phyloP scores from a whole-genome alignment of 2,888 invertebrate genomes.

The Tachina grossa region DNA sequence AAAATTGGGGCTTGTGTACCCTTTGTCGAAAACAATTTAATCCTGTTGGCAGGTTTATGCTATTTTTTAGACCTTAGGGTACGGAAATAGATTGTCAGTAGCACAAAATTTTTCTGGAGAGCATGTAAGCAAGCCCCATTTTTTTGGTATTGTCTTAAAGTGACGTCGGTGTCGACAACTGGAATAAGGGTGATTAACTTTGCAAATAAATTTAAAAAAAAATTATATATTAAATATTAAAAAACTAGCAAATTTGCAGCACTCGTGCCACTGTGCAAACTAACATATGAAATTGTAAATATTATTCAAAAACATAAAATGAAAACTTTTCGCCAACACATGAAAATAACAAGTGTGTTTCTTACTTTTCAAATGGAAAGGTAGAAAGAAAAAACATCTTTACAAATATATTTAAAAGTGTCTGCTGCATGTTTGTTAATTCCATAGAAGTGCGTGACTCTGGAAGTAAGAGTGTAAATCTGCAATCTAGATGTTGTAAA shows the following conservation, averaged over 20 bases:
- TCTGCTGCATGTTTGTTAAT: slow-evolving; percentile 16
- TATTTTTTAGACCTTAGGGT: too few relatives aligned
- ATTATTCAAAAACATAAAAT: slow-evolving; percentile 24
- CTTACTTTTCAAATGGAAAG: not conserved
- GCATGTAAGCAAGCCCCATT: too few relatives aligned
- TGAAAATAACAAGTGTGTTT: slow-evolving; percentile 22
- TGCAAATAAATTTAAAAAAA: too few relatives aligned
- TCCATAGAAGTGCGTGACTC: slow-evolving; percentile 28
- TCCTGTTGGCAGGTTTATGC: too few relatives aligned
- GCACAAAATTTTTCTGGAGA: too few relatives aligned
- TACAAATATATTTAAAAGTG: slow-evolving; percentile 8
- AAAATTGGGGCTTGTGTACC: too few relatives aligned
- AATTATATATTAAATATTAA: not conserved
- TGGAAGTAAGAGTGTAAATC: slow-evolving; percentile 18
- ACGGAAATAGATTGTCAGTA: too few relatives aligned
- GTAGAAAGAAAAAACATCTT: not conserved
- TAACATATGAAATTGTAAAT: not conserved
- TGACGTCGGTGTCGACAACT: too few relatives aligned
- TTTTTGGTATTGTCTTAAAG: too few relatives aligned
- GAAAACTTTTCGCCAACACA: slow-evolving; percentile 26
- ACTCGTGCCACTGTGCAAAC: not conserved
- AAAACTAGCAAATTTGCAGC: too few relatives aligned
- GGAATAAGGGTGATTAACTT: too few relatives aligned
- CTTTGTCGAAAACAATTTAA: too few relatives aligned
- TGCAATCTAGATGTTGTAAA: not conserved